Base-by-base conservation (phyloP, 2,888 invertebrate species). In the Galeruca laticollis region DNA sequence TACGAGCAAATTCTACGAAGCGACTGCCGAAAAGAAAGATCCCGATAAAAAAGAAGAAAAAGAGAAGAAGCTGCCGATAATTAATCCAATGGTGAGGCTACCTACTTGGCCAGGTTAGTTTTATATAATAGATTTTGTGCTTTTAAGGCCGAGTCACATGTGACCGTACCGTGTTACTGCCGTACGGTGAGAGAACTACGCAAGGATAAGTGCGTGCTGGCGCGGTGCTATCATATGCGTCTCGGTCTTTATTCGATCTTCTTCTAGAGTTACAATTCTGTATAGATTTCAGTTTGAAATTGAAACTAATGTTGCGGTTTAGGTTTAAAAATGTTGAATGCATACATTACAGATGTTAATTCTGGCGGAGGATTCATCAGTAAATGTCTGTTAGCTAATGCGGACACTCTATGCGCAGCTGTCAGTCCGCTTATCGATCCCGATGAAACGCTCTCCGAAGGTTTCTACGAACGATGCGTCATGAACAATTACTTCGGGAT, bases 401-500 rank as follows among this genome's bases (percentile, higher is more conserved):
- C 98, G 3, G 98, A 98, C 83, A 96, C 98, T 1, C 88, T 98
- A 5, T 98, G 98, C 84, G 97, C 98, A 1, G 96, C 97, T 0
- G 97, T 96, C n/a, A 95, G 96, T 71, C 97, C 98, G 0, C 87
- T 98, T 11, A 95, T 97, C 93, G 97, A 97, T 83, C 94, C 95
- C 0, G 96, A 96, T 81, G 95, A 96, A 81, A 94, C 94, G 0
- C 87, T 95, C 1, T 87, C 94, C 82, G 96, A 96, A 87, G 96
- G 96, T 0, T 95, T 93, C 84, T 94, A 94, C 79, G 98, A 99
- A 86, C 92, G 94, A 77, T 96, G 96, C 80, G 97, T 98, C 1
- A 98, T 99, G 98, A 99, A 98, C 86, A 99, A 99, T 84, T 99
- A 99, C 84, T 98, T 98, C 83, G 98, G 98, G 0, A 98, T 99